Base-by-base conservation (phyloP, 2,888 invertebrate species). In the Malthinus flaveolus region DNA sequence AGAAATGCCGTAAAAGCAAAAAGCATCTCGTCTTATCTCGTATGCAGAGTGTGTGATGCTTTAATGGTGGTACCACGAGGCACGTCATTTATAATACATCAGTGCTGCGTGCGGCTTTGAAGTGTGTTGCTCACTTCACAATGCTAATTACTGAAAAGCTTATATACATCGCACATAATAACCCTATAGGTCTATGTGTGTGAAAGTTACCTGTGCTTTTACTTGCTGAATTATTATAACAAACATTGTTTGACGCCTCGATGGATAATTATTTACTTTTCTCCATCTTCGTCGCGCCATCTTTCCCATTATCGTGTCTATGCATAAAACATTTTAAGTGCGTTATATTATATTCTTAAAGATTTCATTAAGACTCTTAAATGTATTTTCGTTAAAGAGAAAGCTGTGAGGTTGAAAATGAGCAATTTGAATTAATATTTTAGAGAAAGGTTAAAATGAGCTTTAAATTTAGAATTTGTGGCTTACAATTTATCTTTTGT, bases 81-180 rank as follows among this genome's bases (percentile, higher is more conserved):
- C 69, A 64, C 66, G 67, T 69, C 71, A 73, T 72, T 70, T 70
- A 71, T 73, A 71, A 72, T 72, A 72, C 71, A 73, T 73, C 73
- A 64, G 56, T 61, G 60, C 64, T 64, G 67, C 61, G 64, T 64
- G 63, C 50, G 53, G 66, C 63, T 68, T 71, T 70, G 68, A 69
- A 66, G 69, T 68, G 62, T 63, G 65, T 60, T 68, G 70, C 68
- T 70, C 69, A 67, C 67, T 70, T 69, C 66, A 67, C 65, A 68
- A 70, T 70, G 65, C 68, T 71, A 71, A 71, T 71, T 71, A 68
- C 62, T 54, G 63, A 42, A 46, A 32, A 54, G 54, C 54, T 50
- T 59, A 59, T 64, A 68, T 68, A 62, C 53, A 23, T 23, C 23
- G 23, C 5, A 23, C 5, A 23, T 23, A 23, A 23, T 5, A 23